A percentile compares a stretch with the other conserved stretches of the same genome.
Evolutionary conservation across 2,888 invertebrate species (phyloP).

Genomic region (Thera britannica): DNA sequence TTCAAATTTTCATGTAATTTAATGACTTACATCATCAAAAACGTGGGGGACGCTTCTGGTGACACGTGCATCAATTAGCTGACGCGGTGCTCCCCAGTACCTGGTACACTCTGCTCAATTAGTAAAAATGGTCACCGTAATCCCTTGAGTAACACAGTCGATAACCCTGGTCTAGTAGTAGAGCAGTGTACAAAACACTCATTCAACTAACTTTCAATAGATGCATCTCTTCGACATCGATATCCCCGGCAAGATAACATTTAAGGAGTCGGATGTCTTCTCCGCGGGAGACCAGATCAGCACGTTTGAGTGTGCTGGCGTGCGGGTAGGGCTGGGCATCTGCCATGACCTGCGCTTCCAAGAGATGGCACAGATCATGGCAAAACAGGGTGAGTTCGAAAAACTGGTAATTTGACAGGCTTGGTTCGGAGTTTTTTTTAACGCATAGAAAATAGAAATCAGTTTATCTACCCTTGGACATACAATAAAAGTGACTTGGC

Average conservation of each 20-base stretch:
- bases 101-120: too few species aligned
- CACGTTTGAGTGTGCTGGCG: slow-evolving; percentile 88
- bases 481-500: too few species aligned
- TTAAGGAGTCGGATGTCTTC: slow-evolving; percentile 95
- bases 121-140: too few species aligned
- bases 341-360: slow-evolving; percentile 98
- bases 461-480: too few species aligned
- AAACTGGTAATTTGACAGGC: not conserved
- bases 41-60: too few species aligned
- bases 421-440: not conserved
- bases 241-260: slow-evolving; percentile 95
- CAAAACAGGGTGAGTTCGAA: slow-evolving; percentile 62
- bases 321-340: slow-evolving; percentile 94
- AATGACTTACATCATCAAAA: too few species aligned
- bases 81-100: too few species aligned
- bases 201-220: slow-evolving; percentile 66
- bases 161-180: too few species aligned
- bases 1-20: too few species aligned
- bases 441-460: too few species aligned
- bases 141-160: too few species aligned
- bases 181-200: not conserved
- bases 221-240: slow-evolving; percentile 98
- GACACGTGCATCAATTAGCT: too few species aligned
- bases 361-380: slow-evolving; percentile 92
- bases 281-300: slow-evolving; percentile 90